These are phyloP conservation scores for Nanorana parkeri DNA, from an alignment of 2,113 vertebrate genomes.

Conservation along the genomic window DNA sequence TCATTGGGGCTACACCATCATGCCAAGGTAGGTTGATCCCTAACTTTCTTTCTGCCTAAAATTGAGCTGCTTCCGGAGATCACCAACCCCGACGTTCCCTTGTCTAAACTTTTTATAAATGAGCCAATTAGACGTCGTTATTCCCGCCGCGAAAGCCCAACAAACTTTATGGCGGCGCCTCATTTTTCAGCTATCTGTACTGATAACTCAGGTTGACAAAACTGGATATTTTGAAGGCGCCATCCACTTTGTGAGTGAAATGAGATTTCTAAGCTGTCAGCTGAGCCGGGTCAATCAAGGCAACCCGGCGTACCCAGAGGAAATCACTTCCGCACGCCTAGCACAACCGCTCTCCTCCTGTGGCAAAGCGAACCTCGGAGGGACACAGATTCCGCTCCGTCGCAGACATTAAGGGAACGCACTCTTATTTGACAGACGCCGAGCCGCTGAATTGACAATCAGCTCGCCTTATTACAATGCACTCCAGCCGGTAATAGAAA, in stretches of 20 bases:
- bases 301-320: conserved; percentile 6
- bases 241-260: conserved; percentile 22
- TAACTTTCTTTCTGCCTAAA: no score
- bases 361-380: background rate
- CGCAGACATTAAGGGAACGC: background rate
- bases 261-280: conserved; percentile 23
- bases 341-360: background rate
- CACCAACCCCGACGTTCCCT: no score
- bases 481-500: conserved; percentile 4
- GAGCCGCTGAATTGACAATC: background rate
- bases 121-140: no score
- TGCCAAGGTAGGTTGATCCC: no score
- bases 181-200: background rate
- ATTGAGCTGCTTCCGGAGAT: no score
- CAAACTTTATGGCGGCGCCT: background rate
- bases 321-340: conserved; percentile 8
- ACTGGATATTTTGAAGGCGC: background rate
- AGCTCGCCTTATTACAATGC: background rate
- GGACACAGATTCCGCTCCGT: background rate
- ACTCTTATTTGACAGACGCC: background rate
- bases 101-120: no score
- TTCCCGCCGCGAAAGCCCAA: no score
- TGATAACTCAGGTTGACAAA: background rate
- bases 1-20: no score
- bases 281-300: conserved; percentile 28